Conservation (phyloP, 2,797 vertebrate genomes). For the Syngnathus rostellatus region DNA sequence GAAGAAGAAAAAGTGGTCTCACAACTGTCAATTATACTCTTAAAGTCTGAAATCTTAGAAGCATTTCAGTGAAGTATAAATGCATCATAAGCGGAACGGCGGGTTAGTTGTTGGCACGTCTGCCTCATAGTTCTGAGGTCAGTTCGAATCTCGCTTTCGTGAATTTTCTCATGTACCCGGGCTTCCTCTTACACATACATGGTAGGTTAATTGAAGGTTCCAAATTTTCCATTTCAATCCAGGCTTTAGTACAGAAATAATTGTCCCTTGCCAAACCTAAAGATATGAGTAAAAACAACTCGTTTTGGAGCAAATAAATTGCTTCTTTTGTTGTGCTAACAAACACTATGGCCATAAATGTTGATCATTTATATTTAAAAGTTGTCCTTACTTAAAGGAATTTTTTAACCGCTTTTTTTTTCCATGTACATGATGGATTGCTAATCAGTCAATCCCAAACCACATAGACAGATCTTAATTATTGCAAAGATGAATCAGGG, state of each 20-base stretch:
- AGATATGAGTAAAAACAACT: too few relatives aligned
- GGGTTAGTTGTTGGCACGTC: not conserved
- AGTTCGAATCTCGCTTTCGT: not conserved
- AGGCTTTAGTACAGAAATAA: too few relatives aligned
- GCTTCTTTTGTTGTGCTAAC: too few relatives aligned
- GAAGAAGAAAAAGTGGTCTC: slow-evolving; percentile 11
- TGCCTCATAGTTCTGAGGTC: not conserved
- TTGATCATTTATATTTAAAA: too few relatives aligned
- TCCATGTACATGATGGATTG: too few relatives aligned
- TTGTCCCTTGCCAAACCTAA: too few relatives aligned
- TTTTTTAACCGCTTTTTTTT: too few relatives aligned
- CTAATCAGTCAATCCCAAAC: too few relatives aligned
- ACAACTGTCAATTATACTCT: slow-evolving; percentile 15
- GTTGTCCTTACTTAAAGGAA: too few relatives aligned
- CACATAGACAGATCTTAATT: not conserved
- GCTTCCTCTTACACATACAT: not conserved
- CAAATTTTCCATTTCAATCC: not conserved
- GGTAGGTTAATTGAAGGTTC: not conserved
- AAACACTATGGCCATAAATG: too few relatives aligned
- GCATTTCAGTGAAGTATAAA: not conserved
- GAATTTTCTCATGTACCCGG: not conserved
- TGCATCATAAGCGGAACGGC: not conserved
- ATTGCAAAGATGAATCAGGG: not conserved
- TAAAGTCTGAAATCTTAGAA: not conserved
- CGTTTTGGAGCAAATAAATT: too few relatives aligned